Base-by-base conservation (phyloP, 1,140 invertebrate genomes). In the Caenorhabditis inopinata region DNA sequence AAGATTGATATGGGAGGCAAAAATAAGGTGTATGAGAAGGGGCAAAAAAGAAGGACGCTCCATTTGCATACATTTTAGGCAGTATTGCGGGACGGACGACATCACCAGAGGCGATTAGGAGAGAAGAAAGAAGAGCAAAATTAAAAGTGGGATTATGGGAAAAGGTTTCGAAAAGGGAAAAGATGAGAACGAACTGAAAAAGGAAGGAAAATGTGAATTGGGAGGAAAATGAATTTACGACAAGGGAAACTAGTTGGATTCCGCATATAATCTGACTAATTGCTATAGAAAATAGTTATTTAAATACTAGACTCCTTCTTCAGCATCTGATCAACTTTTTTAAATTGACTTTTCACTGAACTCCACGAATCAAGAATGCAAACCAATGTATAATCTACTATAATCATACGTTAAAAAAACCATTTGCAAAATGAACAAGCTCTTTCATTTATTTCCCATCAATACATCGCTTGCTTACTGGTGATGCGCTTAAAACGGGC, bases 31-130 rank as follows among this genome's bases (percentile, higher is more conserved):
- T 21, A 32, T 32, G 14, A 16, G n/a, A 32, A 58, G 18, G 27
- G 9, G 7, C 11, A 21, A 68, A 42, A 18, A 21, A 18, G 58
- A n/a, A 53, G 21, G 49, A 9, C 49, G 6, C 18, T 32, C 35
- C 38, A 68, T 68, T 68, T 68, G 38, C 58, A 68, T 68, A 68
- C 58, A 68, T 68, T 68, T 68, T 68, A 68, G 58, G n/a, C 11
- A 25, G 32, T 38, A 42, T 38, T 68, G 38, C 32, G 29, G 12
- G 58, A 42, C 12, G 25, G 21, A 32, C 35, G 12, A 68, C 58
- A 68, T 7, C 9, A 29, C 58, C 32, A 68, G 58, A 68, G 58
- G 58, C 58, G 58, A 68, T 68, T 68, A 68, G 58, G 38, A 68
- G 58, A 68, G n/a, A 42, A 25, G n/a, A 32, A 38, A 68, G 25